Percentiles rank a stretch among this genome's conserved stretches.
Evolutionary conservation across 1,140 invertebrate species (phyloP).

Genomic region (Trichomalopsis sarcophagae): DNA sequence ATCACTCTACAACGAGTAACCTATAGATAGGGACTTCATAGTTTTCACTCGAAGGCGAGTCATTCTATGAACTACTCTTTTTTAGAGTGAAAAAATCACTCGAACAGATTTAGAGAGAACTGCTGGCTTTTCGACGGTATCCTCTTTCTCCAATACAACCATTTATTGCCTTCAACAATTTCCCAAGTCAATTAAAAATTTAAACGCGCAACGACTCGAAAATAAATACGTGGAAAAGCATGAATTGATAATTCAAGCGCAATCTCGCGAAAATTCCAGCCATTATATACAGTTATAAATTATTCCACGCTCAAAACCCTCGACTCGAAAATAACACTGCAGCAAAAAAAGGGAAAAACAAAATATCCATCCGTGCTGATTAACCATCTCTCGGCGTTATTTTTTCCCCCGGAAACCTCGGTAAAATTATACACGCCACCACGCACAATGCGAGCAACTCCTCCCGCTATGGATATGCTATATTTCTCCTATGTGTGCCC

Average conservation of each 20-base stretch:
- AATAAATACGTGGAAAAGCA: too few species aligned
- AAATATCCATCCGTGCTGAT: slow-evolving; percentile 1
- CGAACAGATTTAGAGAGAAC: too few species aligned
- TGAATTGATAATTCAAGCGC: background rate
- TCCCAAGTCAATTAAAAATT: too few species aligned
- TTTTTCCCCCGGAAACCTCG: background rate
- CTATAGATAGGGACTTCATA: too few species aligned
- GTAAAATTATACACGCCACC: slow-evolving; percentile 23
- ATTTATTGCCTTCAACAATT: too few species aligned
- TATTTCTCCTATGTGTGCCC: background rate
- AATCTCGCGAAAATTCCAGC: background rate
- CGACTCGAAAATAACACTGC: background rate
- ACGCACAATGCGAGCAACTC: slow-evolving; percentile 25
- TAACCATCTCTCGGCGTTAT: background rate
- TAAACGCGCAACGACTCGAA: too few species aligned
- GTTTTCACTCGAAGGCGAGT: too few species aligned
- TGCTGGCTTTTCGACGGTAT: too few species aligned
- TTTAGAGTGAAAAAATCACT: too few species aligned
- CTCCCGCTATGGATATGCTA: background rate
- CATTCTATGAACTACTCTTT: too few species aligned
- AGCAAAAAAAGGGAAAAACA: background rate
- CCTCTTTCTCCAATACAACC: too few species aligned
- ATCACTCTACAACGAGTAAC: too few species aligned
- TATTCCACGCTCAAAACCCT: background rate
- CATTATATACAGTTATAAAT: background rate